These are phyloP conservation scores for Chlorocebus sabaeus DNA, from an alignment of 2,113 vertebrate genomes.

Conservation along the genomic window DNA sequence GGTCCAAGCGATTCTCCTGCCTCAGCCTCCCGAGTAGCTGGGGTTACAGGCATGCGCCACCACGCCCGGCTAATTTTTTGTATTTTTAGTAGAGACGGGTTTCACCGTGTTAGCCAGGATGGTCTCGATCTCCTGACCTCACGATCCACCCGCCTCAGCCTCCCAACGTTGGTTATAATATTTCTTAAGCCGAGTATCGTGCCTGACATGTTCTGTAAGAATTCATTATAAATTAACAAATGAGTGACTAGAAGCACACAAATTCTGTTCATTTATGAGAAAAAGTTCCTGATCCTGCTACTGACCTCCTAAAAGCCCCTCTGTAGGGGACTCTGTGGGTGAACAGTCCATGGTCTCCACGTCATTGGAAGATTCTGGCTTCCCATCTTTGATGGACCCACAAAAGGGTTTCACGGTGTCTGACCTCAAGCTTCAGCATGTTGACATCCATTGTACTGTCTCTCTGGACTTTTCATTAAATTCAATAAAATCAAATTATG, in stretches of 20 bases:
- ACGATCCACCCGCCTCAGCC: no score
- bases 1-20: no score
- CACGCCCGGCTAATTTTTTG: no score
- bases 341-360: background rate
- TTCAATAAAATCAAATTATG: background rate
- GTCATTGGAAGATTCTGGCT: background rate
- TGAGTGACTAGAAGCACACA: background rate
- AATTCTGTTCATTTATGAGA: background rate
- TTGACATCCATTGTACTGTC: background rate
- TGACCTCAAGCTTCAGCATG: background rate
- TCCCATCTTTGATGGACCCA: background rate
- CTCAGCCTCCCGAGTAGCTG: no score
- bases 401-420: background rate
- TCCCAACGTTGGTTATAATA: background rate
- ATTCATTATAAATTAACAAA: background rate
- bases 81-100: no score
- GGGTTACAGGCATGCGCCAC: accelerated
- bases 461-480: background rate
- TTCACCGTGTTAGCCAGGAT: no score
- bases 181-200: background rate
- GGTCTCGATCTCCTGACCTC: no score
- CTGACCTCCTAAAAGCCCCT: background rate
- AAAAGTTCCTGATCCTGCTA: background rate
- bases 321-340: no score
- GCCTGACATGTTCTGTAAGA: background rate